Evolutionary conservation across 2,888 invertebrate species (phyloP).

Genomic region (Eupsilia transversa): DNA sequence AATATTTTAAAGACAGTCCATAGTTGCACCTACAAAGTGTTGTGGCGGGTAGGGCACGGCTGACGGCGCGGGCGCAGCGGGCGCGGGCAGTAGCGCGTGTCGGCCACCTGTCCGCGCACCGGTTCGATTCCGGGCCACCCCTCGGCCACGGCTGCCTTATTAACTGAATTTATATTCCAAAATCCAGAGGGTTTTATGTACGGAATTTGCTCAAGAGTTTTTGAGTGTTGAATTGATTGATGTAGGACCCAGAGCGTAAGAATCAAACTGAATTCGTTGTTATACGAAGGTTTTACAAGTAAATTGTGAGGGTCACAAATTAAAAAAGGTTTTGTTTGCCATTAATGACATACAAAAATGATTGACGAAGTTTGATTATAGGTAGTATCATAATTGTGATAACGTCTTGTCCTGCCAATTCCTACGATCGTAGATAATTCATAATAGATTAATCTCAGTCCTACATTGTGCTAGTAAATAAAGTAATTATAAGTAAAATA

Average conservation of each 20-base stretch:
- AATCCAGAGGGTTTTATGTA: slow-evolving; percentile 80
- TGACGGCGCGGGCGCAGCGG: slow-evolving; percentile 44
- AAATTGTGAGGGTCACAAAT: no score
- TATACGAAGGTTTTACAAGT: no score
- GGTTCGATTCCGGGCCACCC: slow-evolving; percentile 78
- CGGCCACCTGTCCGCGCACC: slow-evolving; percentile 86
- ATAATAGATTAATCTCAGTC: no score
- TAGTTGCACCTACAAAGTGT: slow-evolving; percentile 44
- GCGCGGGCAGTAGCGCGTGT: slow-evolving; percentile 81
- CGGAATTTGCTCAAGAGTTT: slow-evolving; percentile 71
- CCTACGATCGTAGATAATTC: no score
- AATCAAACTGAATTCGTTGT: no score
- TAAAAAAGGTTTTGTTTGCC: no score
- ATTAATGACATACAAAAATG: no score
- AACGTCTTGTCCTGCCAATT: no score
- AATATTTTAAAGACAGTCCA: slow-evolving; percentile 6
- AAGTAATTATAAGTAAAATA: slow-evolving; percentile 4
- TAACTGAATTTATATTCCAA: slow-evolving; percentile 85
- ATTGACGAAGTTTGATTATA: no score
- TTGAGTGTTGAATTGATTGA: slow-evolving; percentile 4
- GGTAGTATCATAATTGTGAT: no score
- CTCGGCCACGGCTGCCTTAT: slow-evolving; percentile 76
- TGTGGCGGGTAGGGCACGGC: slow-evolving; percentile 72
- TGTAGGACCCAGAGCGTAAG: neutral
- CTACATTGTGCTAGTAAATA: no score